phyloP scores from a whole-genome alignment of 2,888 invertebrate species.

The Volucella zonaria region DNA sequence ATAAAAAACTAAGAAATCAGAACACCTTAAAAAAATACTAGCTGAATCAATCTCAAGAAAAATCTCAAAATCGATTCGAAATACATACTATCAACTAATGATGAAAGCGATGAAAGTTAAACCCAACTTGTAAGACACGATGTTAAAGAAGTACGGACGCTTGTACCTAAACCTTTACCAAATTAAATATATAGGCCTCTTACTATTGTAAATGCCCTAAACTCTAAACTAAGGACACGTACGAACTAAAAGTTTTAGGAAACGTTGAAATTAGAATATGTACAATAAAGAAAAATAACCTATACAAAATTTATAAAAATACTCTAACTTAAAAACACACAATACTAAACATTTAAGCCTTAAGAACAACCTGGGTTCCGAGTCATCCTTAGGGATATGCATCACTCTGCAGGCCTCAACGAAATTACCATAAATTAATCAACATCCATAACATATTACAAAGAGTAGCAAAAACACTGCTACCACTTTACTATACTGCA shows the following conservation, averaged over 20 bases:
- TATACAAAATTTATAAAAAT: slow-evolving; percentile 28
- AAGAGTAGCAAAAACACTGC: no score
- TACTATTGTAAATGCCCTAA: not conserved
- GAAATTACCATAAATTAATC: no score
- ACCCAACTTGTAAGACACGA: not conserved
- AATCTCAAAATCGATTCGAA: not conserved
- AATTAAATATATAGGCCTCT: not conserved
- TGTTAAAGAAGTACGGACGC: not conserved
- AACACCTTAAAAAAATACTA: slow-evolving; percentile 3
- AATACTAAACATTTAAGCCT: slow-evolving; percentile 18
- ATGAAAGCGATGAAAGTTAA: not conserved
- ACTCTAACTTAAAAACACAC: slow-evolving; percentile 24
- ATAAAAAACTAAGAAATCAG: not conserved
- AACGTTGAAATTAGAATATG: not conserved
- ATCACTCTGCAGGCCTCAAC: no score
- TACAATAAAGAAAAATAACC: not conserved
- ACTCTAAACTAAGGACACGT: not conserved
- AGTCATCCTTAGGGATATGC: slow-evolving; percentile 6
- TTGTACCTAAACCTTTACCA: not conserved
- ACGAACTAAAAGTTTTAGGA: not conserved
- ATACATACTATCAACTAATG: not conserved
- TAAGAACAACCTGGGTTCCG: slow-evolving; percentile 21
- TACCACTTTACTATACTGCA: no score
- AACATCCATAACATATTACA: no score
- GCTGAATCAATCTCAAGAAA: not conserved